These are phyloP conservation scores for Dinothrombium tinctorium DNA, from an alignment of 1,140 invertebrate species.

Conservation along the genomic window DNA sequence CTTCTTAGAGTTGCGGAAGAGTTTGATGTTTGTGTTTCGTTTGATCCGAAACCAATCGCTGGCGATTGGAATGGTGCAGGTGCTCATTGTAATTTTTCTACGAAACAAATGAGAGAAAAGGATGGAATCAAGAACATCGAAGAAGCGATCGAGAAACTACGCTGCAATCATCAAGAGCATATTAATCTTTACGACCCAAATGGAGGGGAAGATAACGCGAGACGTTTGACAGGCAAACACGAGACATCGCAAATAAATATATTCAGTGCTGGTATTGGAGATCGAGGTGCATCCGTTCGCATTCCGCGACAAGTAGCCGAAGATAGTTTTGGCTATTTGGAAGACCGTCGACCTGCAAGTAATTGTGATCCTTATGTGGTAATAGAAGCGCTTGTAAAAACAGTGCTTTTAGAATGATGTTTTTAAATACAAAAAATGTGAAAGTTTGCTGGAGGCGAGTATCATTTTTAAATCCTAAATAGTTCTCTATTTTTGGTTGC, in stretches of 20 bases:
- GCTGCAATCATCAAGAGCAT: conserved; percentile 54
- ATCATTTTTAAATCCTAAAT: too few relatives aligned
- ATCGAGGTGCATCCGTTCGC: conserved; percentile 26
- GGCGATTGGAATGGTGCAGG: conserved; percentile 82
- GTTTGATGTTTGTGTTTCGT: conserved; percentile 60
- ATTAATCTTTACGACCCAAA: conserved; percentile 72
- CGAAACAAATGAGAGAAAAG: conserved; percentile 55
- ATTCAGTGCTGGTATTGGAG: conserved; percentile 31
- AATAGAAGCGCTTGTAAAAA: conserved; percentile 41
- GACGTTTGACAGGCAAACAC: conserved; percentile 46
- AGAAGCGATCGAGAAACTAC: conserved; percentile 39
- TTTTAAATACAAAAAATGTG: too few relatives aligned
- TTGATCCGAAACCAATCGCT: conserved; percentile 66
- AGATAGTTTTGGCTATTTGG: conserved; percentile 68
- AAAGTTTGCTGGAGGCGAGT: too few relatives aligned
- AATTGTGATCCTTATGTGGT: conserved; percentile 79
- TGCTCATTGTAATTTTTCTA: conserved; percentile 67
- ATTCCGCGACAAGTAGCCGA: conserved; percentile 36
- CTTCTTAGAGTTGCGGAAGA: conserved; percentile 67
- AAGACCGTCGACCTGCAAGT: conserved; percentile 73
- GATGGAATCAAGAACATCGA: conserved; percentile 37
- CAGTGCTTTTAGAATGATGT: too few relatives aligned
- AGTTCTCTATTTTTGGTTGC: too few relatives aligned
- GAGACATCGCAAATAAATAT: conserved; percentile 7
- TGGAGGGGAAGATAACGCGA: conserved; percentile 48